Evolutionary conservation across 2,797 vertebrate species (phyloP), one percentile per base, ranked within the genome.

Genomic region (Glyptemys insculpta): DNA sequence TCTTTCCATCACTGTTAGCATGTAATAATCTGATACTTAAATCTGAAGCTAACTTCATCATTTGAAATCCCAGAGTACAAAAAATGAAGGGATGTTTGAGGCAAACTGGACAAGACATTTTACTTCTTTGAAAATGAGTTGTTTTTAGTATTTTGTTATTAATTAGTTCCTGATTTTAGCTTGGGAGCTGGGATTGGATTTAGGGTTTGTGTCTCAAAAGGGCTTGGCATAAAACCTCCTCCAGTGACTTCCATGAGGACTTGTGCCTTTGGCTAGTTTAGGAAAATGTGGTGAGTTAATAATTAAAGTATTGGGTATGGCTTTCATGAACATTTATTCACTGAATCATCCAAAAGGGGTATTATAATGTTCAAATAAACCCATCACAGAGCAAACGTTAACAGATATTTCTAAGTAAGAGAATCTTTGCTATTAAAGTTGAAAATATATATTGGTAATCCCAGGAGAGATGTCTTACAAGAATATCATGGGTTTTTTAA

Each of bases 1-100:
- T 59, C 85, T 96, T 95, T 86, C 87, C 47, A 80, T 90, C 94
- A 92, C 65, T 87, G 41, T 74, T 9, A 54, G 6, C 59, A 62
- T 62, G 29, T 7, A 62, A 34, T 62, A 31, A 62, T 31, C 31
- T 62, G n/a, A 11, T 41, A 72, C 18, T 41, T 72, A 37, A 37
- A 72, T 23, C 19, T 41, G n/a, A 72, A 23, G 10, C n/a, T 72
- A 72, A 41, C 9, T 10, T 68, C 34, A 72, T 5, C 65, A 41
- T 72, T 72, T 41, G 37, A 72, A 72, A 23, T 72, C 10, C 65
- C n/a, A 23, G 3, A 72, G 34, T 41, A 72, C 16, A 65, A 18
- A 50, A 50, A 50, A 16, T 65, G 62, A 65, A 9, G 16, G 62
- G 34, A 65, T n/a, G 62, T 65, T 65, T 65, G 31, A n/a, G 34